Base-by-base conservation (phyloP, 2,113 vertebrate species). In the Sapayoa aenigma region DNA sequence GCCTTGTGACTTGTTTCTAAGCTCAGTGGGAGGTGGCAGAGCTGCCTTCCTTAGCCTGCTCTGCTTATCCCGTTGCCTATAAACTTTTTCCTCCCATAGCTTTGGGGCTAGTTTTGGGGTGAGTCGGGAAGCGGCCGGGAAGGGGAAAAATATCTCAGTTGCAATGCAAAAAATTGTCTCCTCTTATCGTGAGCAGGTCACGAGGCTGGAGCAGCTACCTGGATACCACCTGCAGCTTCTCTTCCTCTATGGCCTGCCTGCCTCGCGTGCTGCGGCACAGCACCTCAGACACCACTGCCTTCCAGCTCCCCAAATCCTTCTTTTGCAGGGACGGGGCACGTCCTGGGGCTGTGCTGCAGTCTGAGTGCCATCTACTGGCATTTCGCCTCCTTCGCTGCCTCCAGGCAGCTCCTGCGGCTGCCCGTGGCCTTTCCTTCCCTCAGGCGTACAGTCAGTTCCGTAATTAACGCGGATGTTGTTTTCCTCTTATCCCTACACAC, bases 401-500 rank as follows among this genome's bases (percentile, higher is more conserved):
- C 7, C 75, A 10, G 46, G 1, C 35, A 4, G 3, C 60, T 80
- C 33, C 74, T 7, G 23, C 0, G n/a, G 4, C 0, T 0, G 3
- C 15, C 16, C 37, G 39, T 30, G 19, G 3, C 31, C 42, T 10
- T 14, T 8, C 47, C 8, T 11, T 12, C 23, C 27, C n/a, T 31
- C 30, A 4, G 4, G 8, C 35, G 9, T 2, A 3, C 24, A 14
- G 14, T 8, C 35, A 7, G 7, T 2, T 41, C 84, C 21, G 11
- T 2, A 3, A 41, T 5, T 4, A 14, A 15, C 33, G 24, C 72
- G 78, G 71, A 50, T 69, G 16, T 2, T 37, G 2, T 18, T 47
- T n/a, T 33, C 46, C 22, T 42, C 69, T 50, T 4, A 2, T 18
- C 39, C 31, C 49, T 13, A 31, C 27, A 19, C 35, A 41, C 3